Conservation (phyloP, 1,140 invertebrate species). For the Drosophila tani region DNA sequence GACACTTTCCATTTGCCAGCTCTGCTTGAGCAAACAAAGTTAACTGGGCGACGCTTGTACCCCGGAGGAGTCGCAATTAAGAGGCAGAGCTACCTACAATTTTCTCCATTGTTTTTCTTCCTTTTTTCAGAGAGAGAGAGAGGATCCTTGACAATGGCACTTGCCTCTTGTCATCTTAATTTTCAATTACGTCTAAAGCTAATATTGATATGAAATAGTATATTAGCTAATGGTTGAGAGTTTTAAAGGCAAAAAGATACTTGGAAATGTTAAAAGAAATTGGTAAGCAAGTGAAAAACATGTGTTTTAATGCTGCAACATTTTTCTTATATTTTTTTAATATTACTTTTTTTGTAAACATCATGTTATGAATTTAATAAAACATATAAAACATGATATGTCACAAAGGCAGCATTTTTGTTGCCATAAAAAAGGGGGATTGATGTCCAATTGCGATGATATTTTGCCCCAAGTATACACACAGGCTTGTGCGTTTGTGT, state of each 20-base stretch:
- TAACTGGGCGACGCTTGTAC: constrained; percentile 24
- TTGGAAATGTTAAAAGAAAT: not conserved
- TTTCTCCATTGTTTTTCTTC: constrained; percentile 12
- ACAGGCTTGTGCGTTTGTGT: constrained; percentile 4
- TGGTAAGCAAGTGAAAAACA: too few relatives aligned
- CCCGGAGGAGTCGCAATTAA: constrained; percentile 43
- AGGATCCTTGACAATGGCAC: constrained; percentile 1
- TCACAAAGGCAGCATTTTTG: not conserved
- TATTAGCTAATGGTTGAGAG: not conserved
- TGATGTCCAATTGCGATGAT: constrained; percentile 15
- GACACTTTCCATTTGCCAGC: constrained; percentile 26
- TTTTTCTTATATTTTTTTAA: not conserved
- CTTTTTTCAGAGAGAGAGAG: not conserved
- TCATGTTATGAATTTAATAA: not conserved
- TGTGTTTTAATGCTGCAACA: not conserved
- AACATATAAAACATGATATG: not conserved
- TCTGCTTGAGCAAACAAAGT: constrained; percentile 43
- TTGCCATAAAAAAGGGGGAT: constrained; percentile 5
- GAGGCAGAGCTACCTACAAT: constrained; percentile 14
- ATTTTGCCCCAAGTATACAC: not conserved
- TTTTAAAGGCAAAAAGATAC: not conserved
- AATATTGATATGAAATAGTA: constrained; percentile 1
- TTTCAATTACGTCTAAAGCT: constrained; percentile 1
- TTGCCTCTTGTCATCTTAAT: not conserved
- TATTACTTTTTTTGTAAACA: not conserved